A percentile compares a stretch with the other conserved stretches of the same genome.
Evolutionary conservation across 2,113 vertebrate genomes (phyloP).

Genomic region (Anoplopoma fimbria): DNA sequence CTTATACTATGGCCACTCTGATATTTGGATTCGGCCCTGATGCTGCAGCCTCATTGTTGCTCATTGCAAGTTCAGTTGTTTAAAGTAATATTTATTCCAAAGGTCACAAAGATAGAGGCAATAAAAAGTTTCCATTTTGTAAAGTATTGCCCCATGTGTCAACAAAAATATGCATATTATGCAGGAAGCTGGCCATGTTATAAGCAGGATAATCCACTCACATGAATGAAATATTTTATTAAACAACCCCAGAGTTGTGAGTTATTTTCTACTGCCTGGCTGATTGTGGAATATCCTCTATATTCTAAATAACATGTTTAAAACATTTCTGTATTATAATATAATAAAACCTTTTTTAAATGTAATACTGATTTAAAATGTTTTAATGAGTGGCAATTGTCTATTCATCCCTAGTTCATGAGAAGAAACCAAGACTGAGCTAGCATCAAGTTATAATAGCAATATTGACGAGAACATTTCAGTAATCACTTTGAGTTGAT

Average conservation of each 20-base stretch:
- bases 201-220: constrained; percentile 28
- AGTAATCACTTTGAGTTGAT: background rate
- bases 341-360: constrained; percentile 60
- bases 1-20: constrained; percentile 12
- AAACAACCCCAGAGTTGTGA: background rate
- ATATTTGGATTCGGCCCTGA: background rate
- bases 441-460: background rate
- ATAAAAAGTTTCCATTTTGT: background rate
- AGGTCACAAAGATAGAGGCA: background rate
- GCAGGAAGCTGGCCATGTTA: constrained; percentile 7
- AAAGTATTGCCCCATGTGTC: background rate
- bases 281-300: constrained; percentile 27
- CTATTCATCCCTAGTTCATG: background rate
- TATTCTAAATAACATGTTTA: constrained; percentile 19
- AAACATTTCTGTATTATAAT: constrained; percentile 43
- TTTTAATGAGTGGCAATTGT: constrained; percentile 8
- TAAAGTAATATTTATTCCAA: constrained; percentile 7
- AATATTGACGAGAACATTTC: background rate
- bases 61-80: background rate
- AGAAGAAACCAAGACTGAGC: background rate
- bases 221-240: background rate
- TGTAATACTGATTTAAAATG: constrained; percentile 17
- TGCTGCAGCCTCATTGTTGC: background rate
- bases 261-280: background rate
- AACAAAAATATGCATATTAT: constrained; percentile 11